These are phyloP conservation scores for Heteromyza rotundicornis DNA, from an alignment of 2,888 invertebrate genomes.

Conservation along the genomic window DNA sequence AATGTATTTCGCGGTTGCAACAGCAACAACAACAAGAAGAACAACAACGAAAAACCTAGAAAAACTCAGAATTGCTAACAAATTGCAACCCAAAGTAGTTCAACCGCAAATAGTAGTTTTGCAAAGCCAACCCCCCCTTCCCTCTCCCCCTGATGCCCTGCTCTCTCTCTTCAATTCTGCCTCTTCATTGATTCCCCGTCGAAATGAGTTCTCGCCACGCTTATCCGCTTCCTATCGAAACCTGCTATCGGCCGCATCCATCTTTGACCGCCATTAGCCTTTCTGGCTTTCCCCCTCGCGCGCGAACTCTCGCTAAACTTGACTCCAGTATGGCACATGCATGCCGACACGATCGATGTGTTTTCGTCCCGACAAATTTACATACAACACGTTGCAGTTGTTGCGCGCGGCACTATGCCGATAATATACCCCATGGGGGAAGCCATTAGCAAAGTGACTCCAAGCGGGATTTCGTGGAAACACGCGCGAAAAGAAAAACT, in stretches of 20 bases:
- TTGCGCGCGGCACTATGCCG: neutral
- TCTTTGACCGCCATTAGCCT: conserved; percentile 4
- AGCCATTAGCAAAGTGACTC: neutral
- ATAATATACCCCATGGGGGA: conserved; percentile 1
- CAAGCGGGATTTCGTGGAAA: neutral
- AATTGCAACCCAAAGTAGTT: too few relatives aligned
- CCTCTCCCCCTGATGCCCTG: too few relatives aligned
- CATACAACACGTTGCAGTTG: neutral
- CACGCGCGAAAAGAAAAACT: neutral
- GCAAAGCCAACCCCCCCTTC: too few relatives aligned
- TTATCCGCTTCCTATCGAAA: neutral
- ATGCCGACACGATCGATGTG: conserved; percentile 3
- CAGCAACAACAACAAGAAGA: too few relatives aligned
- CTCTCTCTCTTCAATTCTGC: too few relatives aligned
- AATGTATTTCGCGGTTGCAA: too few relatives aligned
- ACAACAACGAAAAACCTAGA: too few relatives aligned
- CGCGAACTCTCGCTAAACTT: neutral
- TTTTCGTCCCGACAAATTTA: neutral
- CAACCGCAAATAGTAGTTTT: too few relatives aligned
- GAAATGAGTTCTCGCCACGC: too few relatives aligned
- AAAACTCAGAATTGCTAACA: too few relatives aligned
- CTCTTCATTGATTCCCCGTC: too few relatives aligned
- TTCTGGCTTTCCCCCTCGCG: neutral
- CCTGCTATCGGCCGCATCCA: conserved; percentile 3
- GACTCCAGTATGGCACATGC: neutral